phyloP scores from a whole-genome alignment of 2,888 invertebrate genomes.

The Athalia circularis region DNA sequence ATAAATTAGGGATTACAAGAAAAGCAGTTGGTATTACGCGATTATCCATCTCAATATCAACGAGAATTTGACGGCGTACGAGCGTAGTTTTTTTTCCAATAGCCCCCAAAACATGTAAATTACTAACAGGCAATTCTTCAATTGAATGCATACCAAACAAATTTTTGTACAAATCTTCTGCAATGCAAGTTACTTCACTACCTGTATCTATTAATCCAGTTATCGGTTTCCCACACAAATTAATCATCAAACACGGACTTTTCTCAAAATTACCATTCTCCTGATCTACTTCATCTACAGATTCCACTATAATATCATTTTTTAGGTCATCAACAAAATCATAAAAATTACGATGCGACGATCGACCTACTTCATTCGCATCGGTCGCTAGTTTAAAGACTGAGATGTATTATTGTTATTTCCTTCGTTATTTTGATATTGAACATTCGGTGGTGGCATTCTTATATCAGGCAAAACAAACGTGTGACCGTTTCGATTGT shows the following conservation, averaged over 20 bases:
- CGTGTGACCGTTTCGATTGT: not conserved
- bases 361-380: not conserved
- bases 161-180: constrained; percentile 15
- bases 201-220: constrained; percentile 15
- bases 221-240: not conserved
- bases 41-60: not conserved
- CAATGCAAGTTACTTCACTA: constrained; percentile 14
- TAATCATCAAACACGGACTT: not conserved
- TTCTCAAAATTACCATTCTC: not conserved
- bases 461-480: constrained; percentile 1
- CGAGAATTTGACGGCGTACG: constrained; percentile 1
- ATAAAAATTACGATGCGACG: too few species aligned
- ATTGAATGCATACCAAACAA: not conserved
- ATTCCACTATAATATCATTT: too few species aligned
- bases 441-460: constrained; percentile 1
- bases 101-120: not conserved
- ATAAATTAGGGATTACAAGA: constrained; percentile 8
- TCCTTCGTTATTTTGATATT: not conserved
- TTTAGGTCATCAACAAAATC: too few species aligned
- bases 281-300: not conserved
- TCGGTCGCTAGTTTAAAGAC: constrained; percentile 18
- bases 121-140: constrained; percentile 9
- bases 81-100: not conserved
- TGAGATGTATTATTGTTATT: not conserved
- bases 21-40: not conserved